Base-by-base conservation (phyloP, 2,797 vertebrate genomes). In the Brotula barbata region DNA sequence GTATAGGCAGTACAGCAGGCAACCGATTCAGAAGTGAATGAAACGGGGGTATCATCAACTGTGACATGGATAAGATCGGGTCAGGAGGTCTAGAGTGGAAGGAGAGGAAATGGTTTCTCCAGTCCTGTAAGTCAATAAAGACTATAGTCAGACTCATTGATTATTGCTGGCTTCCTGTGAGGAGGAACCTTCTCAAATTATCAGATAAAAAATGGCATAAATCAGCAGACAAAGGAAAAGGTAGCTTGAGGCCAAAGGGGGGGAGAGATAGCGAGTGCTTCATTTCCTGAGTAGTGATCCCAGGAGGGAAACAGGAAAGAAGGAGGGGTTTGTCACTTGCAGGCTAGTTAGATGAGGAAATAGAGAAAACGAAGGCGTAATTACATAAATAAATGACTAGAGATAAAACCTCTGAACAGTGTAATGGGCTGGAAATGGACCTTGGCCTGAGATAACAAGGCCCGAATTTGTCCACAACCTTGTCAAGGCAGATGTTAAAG, bases 321-420 rank as follows among this genome's bases (percentile, higher is more conserved):
- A 60, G 67, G 64, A 68, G 68, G 55, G 14, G n/a, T 62, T 74
- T 36, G 58, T 70, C 72, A 57, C 48, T 78, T 64, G 57, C 56
- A 66, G 58, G 62, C 65, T 74, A 43, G 58, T 73, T 73, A 62
- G 43, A 71, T 44, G 53, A 77, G 84, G 77, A 87, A 87, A 76
- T 36, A 15, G 50, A 77, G 73, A 75, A 78, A 74, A 85, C 73
- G 80, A 85, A 80, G 36, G 2, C 75, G 66, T 68, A 69, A 86
- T 86, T 78, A 64, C 68, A 64, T 68, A 77, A 87, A 88, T 76
- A 84, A 84, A 87, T 23, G 31, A 70, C 54, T 36, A 70, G 56
- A 75, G 64, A 81, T 85, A 69, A 78, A 71, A 21, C 56, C 28
- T 59, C 43, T 50, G 58, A 77, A 72, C 74, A 67, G 58, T 74